Base-by-base conservation (phyloP, 1,140 invertebrate genomes). In the Eulimnadia texana region DNA sequence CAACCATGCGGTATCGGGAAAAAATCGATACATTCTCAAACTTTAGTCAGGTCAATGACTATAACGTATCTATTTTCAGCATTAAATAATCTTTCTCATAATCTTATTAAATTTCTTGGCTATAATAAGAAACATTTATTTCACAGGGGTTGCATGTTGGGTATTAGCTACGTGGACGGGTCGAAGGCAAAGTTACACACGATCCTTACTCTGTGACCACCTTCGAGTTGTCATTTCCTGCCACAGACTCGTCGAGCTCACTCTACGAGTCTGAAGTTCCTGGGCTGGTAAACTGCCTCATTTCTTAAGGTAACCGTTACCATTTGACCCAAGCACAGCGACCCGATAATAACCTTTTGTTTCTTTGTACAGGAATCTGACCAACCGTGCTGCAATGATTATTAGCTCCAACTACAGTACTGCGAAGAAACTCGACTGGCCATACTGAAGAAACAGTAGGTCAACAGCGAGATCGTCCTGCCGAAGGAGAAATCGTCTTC, bases 231-330 rank as follows among this genome's bases (percentile, higher is more conserved):
- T 42, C 24, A 22, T 27, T n/a, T n/a, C n/a, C n/a, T n/a, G n/a
- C n/a, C n/a, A n/a, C n/a, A n/a, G n/a, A n/a, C n/a, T n/a, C n/a
- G n/a, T n/a, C n/a, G n/a, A n/a, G n/a, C n/a, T 58, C 27, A 58
- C 55, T 16, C 28, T 58, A 20, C 10, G 28, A 33, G 23, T 27
- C 13, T 6, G 16, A 16, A 28, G 23, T 27, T 28, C 55, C 11
- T 58, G 55, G 55, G 29, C 28, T 3, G 55, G 19, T 2, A 58
- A 58, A 25, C 55, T 58, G 55, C 55, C 55, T 58, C 55, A 58
- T 1, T 58, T 58, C 42, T 19, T 58, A 10, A 58, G 42, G 55
- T 54, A 54, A 54, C 11, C 25, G 16, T 3, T 53, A 25, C 10
- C 20, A 1, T 22, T 1, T 10, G 52, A 1, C n/a, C n/a, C n/a